A percentile compares a stretch with the other conserved stretches of the same genome.
Evolutionary conservation across 2,113 vertebrate genomes (phyloP).

Genomic region (Motacilla alba): DNA sequence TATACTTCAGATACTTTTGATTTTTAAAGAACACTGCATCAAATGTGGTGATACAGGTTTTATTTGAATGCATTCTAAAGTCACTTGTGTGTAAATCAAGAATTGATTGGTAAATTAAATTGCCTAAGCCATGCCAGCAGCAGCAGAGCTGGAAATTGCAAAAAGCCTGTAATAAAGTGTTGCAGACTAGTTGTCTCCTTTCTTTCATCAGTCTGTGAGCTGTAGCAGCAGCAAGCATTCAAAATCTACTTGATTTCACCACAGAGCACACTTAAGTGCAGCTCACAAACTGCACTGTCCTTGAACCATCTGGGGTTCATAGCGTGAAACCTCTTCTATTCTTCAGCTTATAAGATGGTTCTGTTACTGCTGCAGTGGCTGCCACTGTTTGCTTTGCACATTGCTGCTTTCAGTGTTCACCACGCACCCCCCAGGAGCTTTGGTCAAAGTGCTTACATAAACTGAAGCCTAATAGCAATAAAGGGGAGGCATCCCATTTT

Average conservation of each 20-base stretch:
- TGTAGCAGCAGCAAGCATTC: conserved; percentile 17
- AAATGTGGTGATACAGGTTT: not conserved
- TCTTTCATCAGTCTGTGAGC: not conserved
- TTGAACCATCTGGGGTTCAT: not conserved
- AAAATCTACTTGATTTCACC: conserved; percentile 15
- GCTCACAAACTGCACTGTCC: not conserved
- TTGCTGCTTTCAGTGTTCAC: not conserved
- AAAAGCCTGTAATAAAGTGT: conserved; percentile 10
- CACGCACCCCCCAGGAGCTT: not conserved
- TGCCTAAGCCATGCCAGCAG: not conserved
- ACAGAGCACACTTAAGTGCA: not conserved
- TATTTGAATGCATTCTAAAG: conserved; percentile 5
- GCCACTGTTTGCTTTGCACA: not conserved
- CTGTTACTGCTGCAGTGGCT: not conserved
- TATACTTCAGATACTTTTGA: not conserved
- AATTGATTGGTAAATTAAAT: conserved; percentile 47
- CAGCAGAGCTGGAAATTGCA: not conserved
- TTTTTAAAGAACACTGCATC: not conserved
- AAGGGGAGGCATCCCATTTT: not conserved
- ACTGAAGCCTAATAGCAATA: not conserved
- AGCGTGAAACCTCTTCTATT: not conserved
- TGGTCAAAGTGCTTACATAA: not conserved
- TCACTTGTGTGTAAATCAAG: conserved; percentile 40
- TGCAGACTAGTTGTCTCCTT: not conserved
- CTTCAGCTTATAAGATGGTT: not conserved